Evolutionary conservation across 2,888 invertebrate species (phyloP), one percentile per base, ranked within the genome.

Genomic region (Spatulosminthurus flaviceps): DNA sequence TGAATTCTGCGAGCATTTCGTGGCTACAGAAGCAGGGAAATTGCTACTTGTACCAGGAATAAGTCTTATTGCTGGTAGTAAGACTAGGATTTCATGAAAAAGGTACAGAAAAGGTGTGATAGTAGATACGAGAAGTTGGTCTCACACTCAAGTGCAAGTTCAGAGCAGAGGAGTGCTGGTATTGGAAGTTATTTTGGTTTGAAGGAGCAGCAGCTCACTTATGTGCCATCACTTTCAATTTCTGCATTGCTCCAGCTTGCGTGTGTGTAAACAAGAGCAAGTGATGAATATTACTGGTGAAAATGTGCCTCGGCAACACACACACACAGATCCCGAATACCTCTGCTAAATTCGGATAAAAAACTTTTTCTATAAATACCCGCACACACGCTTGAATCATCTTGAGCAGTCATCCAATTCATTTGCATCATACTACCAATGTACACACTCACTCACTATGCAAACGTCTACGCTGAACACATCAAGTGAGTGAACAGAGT

Each of bases 311-410:
- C 11, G 16, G 69, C 21, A 29, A 29, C 4, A 34, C 34, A 26
- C 34, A 71, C 43, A 41, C 16, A 5, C 24, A 16, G n/a, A n/a
- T n/a, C n/a, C n/a, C n/a, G 24, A 29, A 70, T 41, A 43, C 43
- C 34, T 51, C 75, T 64, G 66, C 76, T 51, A 67, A 76, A 69
- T 67, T 69, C 76, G 76, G 69, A 76, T 76, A 64, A 75, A 76
- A 76, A 76, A 76, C 76, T 66, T 41, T n/a, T 11, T 34, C 76
- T 76, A 76, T 76, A 76, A 76, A 76, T 76, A 76, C 43, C 42
- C 42, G 42, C 67, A 66, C 76, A 42, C 60, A 24, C 29, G 66
- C 26, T 26, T 64, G 24, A 64, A 1, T 64, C 64, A 64, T 26
- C 26, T 24, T 22, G 11, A 22, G 26, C 64, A 64, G 24, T 24